Percentiles rank a stretch among this genome's conserved stretches.
Conservation (phyloP, 2,888 invertebrate species). For the Chrysina gloriosa region DNA sequence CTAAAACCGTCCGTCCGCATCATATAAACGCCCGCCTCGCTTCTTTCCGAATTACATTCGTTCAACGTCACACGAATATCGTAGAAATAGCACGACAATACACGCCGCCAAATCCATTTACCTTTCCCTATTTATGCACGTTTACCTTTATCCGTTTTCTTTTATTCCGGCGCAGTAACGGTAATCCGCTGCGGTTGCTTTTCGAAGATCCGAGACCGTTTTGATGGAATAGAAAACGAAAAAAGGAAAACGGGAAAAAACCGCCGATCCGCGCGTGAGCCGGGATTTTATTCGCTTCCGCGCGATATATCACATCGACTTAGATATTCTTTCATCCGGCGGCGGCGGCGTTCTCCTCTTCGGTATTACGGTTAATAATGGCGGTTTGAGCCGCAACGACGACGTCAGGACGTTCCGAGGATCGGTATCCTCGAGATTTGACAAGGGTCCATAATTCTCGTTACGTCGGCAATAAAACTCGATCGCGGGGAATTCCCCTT, state of each 20-base stretch:
- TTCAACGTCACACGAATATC: no score
- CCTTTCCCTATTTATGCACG: not conserved
- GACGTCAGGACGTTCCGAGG: not conserved
- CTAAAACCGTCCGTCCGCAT: no score
- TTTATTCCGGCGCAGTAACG: no score
- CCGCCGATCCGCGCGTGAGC: not conserved
- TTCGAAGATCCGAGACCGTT: not conserved
- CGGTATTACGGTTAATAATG: conserved; percentile 21
- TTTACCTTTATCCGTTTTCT: not conserved
- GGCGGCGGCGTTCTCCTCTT: not conserved
- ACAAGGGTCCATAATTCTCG: conserved; percentile 26
- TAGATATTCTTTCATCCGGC: not conserved
- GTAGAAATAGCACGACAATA: no score
- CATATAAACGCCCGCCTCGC: no score
- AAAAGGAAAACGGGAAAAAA: not conserved
- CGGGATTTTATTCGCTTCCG: not conserved
- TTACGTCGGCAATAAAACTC: conserved; percentile 20
- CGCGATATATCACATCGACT: not conserved
- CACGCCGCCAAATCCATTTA: not conserved
- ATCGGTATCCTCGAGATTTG: conserved; percentile 10
- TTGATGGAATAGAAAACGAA: not conserved
- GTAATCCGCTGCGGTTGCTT: no score
- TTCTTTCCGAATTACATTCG: no score
- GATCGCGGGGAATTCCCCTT: conserved; percentile 1
- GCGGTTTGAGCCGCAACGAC: not conserved